Evolutionary conservation across 2,888 invertebrate species (phyloP).

Genomic region (Carcina quercana): DNA sequence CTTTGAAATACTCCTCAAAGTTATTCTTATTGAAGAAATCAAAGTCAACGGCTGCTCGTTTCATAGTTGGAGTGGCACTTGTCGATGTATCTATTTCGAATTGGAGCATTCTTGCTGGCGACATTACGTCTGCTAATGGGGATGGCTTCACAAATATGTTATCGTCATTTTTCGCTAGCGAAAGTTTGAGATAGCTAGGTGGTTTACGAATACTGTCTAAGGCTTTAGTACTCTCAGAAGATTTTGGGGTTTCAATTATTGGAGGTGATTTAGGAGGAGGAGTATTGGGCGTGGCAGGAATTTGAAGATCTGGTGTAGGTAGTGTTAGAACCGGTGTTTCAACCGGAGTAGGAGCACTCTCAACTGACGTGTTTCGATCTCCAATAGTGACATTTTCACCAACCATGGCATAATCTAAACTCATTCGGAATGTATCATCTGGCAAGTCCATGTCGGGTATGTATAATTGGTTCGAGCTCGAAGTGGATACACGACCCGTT

Average conservation of each 20-base stretch:
- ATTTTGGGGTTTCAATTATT: conserved; percentile 39
- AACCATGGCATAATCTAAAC: conserved; percentile 47
- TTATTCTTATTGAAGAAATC: conserved; percentile 57
- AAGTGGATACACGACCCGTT: conserved; percentile 26
- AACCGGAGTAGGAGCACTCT: conserved; percentile 22
- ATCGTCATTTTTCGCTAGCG: conserved; percentile 42
- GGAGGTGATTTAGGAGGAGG: conserved; percentile 25
- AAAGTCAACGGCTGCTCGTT: conserved; percentile 56
- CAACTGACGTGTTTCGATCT: conserved; percentile 37
- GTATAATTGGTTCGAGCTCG: conserved; percentile 47
- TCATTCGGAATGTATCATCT: conserved; percentile 59
- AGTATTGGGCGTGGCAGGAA: conserved; percentile 23
- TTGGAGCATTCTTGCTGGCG: conserved; percentile 64
- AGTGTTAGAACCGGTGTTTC: conserved; percentile 26
- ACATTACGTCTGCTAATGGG: conserved; percentile 53
- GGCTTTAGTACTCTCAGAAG: conserved; percentile 17
- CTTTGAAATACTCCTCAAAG: conserved; percentile 46
- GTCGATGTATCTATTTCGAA: conserved; percentile 46
- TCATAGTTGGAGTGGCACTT: conserved; percentile 63
- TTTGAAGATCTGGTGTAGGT: conserved; percentile 19
- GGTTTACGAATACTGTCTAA: conserved; percentile 22
- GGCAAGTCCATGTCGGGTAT: conserved; percentile 48
- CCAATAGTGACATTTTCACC: conserved; percentile 61
- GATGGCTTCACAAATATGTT: conserved; percentile 57
- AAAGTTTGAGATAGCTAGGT: conserved; percentile 40